Conservation (phyloP, 2,888 invertebrate species). For the Frankliniella fusca region DNA sequence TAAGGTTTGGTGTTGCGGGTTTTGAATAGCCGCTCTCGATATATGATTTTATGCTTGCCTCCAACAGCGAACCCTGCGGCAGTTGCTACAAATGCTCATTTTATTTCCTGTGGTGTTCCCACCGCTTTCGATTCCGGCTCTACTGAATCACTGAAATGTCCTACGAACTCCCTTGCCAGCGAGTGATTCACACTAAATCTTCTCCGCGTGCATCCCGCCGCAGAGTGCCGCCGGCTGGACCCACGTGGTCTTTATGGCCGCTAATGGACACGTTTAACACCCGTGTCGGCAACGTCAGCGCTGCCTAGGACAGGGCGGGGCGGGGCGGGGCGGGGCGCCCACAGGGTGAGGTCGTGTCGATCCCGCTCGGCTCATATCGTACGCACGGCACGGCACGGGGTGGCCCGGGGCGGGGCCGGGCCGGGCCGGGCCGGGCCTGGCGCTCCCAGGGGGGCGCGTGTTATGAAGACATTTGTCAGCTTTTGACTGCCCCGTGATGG, state of each 20-base stretch:
- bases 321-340: not conserved
- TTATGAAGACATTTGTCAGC: constrained; percentile 26
- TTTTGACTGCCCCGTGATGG: not conserved
- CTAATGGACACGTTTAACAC: not conserved
- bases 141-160: no score
- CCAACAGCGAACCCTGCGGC: no score
- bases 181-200: no score
- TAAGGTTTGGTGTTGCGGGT: no score
- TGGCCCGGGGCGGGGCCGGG: not conserved
- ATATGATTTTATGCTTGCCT: no score
- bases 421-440: not conserved
- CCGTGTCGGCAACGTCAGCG: not conserved
- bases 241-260: not conserved
- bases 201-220: no score
- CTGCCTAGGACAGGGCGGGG: not conserved
- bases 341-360: not conserved
- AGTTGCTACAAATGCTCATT: no score
- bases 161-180: no score
- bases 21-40: no score
- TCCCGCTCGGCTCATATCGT: not conserved
- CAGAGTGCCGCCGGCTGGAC: not conserved
- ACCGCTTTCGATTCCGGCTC: no score
- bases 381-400: no score
- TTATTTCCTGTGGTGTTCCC: no score
- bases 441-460: not conserved